Conservation (phyloP, 2,113 vertebrate species). For the Cryptomyrus ogoouensis region DNA sequence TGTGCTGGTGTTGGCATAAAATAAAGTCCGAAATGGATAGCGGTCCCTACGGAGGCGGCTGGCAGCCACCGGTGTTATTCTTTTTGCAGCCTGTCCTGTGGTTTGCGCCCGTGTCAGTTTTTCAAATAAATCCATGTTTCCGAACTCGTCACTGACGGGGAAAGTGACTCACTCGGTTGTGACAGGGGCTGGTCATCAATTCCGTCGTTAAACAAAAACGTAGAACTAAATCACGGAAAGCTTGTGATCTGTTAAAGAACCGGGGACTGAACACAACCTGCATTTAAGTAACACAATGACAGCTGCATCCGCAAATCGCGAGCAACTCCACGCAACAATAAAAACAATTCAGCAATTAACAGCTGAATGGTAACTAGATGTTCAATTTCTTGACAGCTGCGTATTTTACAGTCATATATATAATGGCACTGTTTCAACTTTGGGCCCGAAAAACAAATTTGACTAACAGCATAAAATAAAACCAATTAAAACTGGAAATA, state of each 20-base stretch:
- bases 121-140: neutral
- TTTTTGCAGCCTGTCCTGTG: neutral
- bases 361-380: neutral
- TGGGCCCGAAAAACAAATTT: neutral
- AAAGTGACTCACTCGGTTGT: neutral
- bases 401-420: neutral
- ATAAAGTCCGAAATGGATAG: neutral
- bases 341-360: neutral
- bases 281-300: neutral
- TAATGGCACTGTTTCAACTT: neutral
- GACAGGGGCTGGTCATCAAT: neutral
- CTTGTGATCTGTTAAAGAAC: neutral
- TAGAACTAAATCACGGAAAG: neutral
- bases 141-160: neutral
- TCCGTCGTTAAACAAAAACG: neutral
- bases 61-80: neutral
- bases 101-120: neutral
- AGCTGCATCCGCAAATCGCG: neutral
- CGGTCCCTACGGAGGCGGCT: neutral
- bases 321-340: neutral
- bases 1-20: neutral
- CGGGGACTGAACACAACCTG: neutral
- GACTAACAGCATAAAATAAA: neutral
- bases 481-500: neutral
- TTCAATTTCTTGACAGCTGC: neutral